Conservation (phyloP, 2,797 vertebrate species). For the Pangasius djambal region DNA sequence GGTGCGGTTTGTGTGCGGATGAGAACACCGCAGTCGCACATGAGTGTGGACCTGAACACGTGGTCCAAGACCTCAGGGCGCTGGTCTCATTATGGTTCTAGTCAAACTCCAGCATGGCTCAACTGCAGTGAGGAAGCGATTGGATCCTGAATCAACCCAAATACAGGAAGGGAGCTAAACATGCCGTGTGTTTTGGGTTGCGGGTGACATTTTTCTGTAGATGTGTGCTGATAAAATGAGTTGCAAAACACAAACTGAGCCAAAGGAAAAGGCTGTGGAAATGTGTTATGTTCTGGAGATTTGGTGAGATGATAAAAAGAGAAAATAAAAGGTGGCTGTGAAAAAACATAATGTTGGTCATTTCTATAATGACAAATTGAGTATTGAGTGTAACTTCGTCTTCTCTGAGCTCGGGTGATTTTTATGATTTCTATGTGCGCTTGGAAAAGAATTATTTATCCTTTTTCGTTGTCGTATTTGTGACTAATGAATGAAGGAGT, state of each 20-base stretch:
- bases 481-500: not conserved
- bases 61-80: too few relatives aligned
- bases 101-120: too few relatives aligned
- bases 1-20: too few relatives aligned
- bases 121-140: too few relatives aligned
- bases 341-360: too few relatives aligned
- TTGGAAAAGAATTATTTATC: not conserved
- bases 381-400: not conserved
- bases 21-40: too few relatives aligned
- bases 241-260: not conserved
- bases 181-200: not conserved
- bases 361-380: too few relatives aligned
- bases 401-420: not conserved
- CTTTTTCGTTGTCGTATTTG: not conserved
- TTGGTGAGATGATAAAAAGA: not conserved
- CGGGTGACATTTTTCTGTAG: not conserved
- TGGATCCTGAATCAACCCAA: not conserved
- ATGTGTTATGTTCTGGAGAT: not conserved
- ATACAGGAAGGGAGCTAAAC: not conserved
- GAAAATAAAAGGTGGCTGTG: too few relatives aligned
- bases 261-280: not conserved
- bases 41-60: too few relatives aligned
- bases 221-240: not conserved
- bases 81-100: too few relatives aligned
- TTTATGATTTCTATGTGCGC: not conserved